Evolutionary conservation across 1,140 invertebrate genomes (phyloP), one percentile per base, ranked within the genome.

Genomic region (Ips nitidus): DNA sequence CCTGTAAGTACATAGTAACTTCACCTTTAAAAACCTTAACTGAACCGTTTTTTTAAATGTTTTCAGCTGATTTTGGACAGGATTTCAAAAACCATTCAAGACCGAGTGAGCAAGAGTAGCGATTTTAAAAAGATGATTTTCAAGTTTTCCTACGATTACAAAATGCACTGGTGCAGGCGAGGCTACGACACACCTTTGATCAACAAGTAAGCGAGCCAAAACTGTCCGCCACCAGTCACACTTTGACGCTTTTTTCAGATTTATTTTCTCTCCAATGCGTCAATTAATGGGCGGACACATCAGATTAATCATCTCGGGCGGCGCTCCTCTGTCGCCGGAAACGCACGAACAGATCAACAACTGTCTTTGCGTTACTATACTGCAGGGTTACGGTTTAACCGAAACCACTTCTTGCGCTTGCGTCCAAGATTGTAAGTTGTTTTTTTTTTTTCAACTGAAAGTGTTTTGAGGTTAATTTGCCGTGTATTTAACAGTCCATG

Each of bases 361-460:
- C 66, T 97, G 95, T 79, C 86, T 99, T 38, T 98, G 94, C 79
- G 90, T 93, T 52, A 90, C 91, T 53, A 88, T 99, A 38, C 88
- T 94, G 57, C 95, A 97, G 80, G 98, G 97, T 55, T 99, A 99
- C 83, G 98, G 97, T 4, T 87, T 99, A 43, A 99, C 98, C 1
- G 97, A 99, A 86, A 98, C 96, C 5, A 93, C 92, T 74, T 97
- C 95, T 2, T 94, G 92, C 77, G 94, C 94, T 40, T 92, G 94
- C 22, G 91, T 97, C 62, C 92, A 94, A 87, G 90, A 95, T 79
- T 82, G 90, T 90, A 83, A 83, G 84, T 85, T 71, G 41, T 65
- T 39, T 56, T 4, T 47, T 47, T n/a, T 22, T 22, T 22, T 22
- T 22, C 22, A 22, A 22, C 22, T 22, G 22, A 22, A 22, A 22